Percentiles rank a stretch among this genome's conserved stretches.
Evolutionary conservation across 2,888 invertebrate genomes (phyloP).

Genomic region (Drosophila anomalata): DNA sequence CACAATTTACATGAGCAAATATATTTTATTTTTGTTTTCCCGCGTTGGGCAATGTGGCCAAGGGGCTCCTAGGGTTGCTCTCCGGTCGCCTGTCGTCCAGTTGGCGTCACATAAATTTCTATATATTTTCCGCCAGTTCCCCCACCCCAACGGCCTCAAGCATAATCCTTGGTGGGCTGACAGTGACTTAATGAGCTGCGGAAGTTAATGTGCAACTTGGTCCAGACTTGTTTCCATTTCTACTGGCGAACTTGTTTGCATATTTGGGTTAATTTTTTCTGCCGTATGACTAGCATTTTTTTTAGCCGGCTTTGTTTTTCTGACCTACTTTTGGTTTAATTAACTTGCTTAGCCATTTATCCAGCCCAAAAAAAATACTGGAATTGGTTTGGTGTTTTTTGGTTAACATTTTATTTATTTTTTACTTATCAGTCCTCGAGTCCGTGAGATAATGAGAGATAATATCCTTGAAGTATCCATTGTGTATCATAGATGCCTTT

Average conservation of each 20-base stretch:
- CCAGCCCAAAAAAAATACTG: constrained; percentile 1
- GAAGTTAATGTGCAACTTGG: constrained; percentile 75
- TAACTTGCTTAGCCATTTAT: constrained; percentile 46
- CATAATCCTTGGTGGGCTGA: constrained; percentile 40
- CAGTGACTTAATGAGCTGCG: constrained; percentile 80
- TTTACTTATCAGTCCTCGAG: too few relatives aligned
- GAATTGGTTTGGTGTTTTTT: not conserved
- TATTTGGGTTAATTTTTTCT: constrained; percentile 71
- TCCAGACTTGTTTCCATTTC: constrained; percentile 53
- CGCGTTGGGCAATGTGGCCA: constrained; percentile 14
- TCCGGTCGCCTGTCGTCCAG: constrained; percentile 66
- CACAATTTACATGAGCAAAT: constrained; percentile 64
- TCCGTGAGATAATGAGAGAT: too few relatives aligned
- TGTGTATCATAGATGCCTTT: too few relatives aligned
- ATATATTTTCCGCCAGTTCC: constrained; percentile 59
- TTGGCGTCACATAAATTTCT: constrained; percentile 78
- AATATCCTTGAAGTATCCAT: too few relatives aligned
- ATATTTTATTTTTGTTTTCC: constrained; percentile 71
- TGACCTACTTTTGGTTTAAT: constrained; percentile 42
- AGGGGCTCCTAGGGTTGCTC: constrained; percentile 20
- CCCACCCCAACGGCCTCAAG: constrained; percentile 3
- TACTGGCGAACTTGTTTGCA: constrained; percentile 69
- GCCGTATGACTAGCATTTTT: constrained; percentile 52
- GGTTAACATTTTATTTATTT: not conserved
- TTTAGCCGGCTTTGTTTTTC: constrained; percentile 22